A percentile compares a stretch with the other conserved stretches of the same genome.
phyloP scores from a whole-genome alignment of 2,797 vertebrate species.

The Smutsia temminckii region DNA sequence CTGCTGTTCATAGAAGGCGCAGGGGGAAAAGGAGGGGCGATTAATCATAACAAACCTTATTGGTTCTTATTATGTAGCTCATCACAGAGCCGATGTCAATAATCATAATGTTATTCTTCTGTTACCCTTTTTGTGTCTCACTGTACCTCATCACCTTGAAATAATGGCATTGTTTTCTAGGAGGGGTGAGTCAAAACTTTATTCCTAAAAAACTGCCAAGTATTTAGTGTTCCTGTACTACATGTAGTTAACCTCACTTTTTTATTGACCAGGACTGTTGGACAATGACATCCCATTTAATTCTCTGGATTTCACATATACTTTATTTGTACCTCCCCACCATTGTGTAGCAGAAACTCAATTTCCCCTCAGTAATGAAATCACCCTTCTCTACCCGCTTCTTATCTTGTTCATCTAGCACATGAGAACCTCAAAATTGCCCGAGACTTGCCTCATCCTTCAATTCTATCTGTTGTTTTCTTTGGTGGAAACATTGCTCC shows the following conservation, averaged over 20 bases:
- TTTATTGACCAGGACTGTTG: neutral
- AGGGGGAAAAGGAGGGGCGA: neutral
- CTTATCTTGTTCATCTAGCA: neutral
- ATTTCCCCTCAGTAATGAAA: neutral
- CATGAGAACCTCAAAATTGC: neutral
- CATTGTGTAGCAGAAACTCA: neutral
- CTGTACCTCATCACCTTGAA: neutral
- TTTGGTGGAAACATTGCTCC: neutral
- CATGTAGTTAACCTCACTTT: neutral
- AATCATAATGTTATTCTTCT: neutral
- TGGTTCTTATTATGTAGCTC: neutral
- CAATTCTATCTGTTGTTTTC: neutral
- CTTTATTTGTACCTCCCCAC: neutral
- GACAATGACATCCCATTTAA: neutral
- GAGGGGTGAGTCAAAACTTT: neutral
- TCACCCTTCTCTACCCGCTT: neutral
- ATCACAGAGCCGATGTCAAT: neutral
- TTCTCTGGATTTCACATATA: neutral
- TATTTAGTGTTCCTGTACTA: neutral
- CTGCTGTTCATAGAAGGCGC: neutral
- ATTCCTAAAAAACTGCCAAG: neutral
- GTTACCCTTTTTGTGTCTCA: neutral
- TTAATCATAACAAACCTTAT: neutral
- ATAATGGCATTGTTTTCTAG: neutral
- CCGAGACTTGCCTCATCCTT: neutral